These are phyloP conservation scores for Brienomyrus longianalis DNA, from an alignment of 2,113 vertebrate species.

Conservation along the genomic window DNA sequence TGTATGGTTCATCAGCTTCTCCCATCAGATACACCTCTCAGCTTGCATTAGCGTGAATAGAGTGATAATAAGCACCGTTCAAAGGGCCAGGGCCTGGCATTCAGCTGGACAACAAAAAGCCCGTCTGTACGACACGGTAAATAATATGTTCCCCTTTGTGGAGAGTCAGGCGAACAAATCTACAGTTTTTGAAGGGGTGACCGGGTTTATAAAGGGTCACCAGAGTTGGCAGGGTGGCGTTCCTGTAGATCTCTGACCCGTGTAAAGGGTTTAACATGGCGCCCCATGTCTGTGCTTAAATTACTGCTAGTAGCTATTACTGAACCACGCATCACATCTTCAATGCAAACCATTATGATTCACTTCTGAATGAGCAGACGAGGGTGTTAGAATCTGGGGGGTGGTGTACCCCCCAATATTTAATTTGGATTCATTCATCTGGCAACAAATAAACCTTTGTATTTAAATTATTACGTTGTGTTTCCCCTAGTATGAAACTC, in stretches of 20 bases:
- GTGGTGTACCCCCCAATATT: not conserved
- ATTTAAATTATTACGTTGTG: not conserved
- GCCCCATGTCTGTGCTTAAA: not conserved
- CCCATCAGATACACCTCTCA: slow-evolving; percentile 55
- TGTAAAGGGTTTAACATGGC: slow-evolving; percentile 33
- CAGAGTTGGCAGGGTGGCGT: slow-evolving; percentile 40
- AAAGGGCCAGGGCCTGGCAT: slow-evolving; percentile 44
- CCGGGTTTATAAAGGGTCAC: slow-evolving; percentile 38
- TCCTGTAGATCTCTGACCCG: slow-evolving; percentile 46
- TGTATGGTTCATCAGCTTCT: slow-evolving; percentile 43
- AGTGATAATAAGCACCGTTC: slow-evolving; percentile 47
- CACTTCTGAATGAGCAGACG: not conserved
- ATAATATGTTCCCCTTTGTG: slow-evolving; percentile 57
- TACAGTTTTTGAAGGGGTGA: slow-evolving; percentile 42
- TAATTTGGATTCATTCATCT: not conserved
- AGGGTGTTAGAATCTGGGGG: not conserved
- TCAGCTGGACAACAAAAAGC: slow-evolving; percentile 51
- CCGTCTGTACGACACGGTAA: slow-evolving; percentile 57
- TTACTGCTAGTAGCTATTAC: not conserved
- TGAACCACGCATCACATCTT: not conserved
- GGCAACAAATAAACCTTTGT: not conserved
- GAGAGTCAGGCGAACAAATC: slow-evolving; percentile 36
- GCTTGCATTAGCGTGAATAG: slow-evolving; percentile 41
- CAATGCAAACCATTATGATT: not conserved
- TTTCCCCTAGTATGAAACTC: not conserved